phyloP scores from a whole-genome alignment of 1,140 invertebrate genomes.

The Tetramorium alpestre region DNA sequence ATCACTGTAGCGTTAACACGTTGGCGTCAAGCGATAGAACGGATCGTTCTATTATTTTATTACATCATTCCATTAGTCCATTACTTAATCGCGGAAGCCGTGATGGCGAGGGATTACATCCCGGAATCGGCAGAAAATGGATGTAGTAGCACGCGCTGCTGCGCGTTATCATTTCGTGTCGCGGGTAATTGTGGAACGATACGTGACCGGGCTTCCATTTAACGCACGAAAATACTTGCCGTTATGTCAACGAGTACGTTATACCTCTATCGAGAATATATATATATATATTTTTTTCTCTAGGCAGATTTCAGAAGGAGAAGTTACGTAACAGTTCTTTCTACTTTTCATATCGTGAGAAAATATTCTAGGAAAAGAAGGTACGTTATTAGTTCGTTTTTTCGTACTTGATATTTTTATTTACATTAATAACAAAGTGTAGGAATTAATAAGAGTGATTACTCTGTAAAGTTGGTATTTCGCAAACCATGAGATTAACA shows the following conservation, averaged over 20 bases:
- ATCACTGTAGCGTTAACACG: not conserved
- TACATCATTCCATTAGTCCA: conserved; percentile 49
- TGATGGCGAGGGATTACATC: conserved; percentile 23
- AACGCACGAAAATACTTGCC: conserved; percentile 25
- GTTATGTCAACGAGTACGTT: not conserved
- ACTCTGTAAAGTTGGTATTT: conserved; percentile 32
- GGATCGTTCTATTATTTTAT: conserved; percentile 52
- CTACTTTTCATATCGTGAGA: not conserved
- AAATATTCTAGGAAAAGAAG: not conserved
- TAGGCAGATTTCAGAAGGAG: not conserved
- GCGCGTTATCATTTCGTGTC: conserved; percentile 47
- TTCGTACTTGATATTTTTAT: not conserved
- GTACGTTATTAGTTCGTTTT: not conserved
- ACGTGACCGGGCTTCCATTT: conserved; percentile 12
- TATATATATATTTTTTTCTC: not conserved
- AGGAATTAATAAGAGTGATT: conserved; percentile 25
- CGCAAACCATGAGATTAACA: conserved; percentile 14
- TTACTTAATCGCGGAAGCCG: conserved; percentile 39
- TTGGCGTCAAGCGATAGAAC: conserved; percentile 3
- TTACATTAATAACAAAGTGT: not conserved
- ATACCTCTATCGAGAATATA: not conserved
- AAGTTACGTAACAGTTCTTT: not conserved
- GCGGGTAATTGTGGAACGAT: conserved; percentile 37
- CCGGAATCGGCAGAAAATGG: conserved; percentile 39
- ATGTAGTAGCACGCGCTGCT: conserved; percentile 22